Evolutionary conservation across 2,888 invertebrate genomes (phyloP), one percentile per base, ranked within the genome.

Genomic region (Drosophila testacea): DNA sequence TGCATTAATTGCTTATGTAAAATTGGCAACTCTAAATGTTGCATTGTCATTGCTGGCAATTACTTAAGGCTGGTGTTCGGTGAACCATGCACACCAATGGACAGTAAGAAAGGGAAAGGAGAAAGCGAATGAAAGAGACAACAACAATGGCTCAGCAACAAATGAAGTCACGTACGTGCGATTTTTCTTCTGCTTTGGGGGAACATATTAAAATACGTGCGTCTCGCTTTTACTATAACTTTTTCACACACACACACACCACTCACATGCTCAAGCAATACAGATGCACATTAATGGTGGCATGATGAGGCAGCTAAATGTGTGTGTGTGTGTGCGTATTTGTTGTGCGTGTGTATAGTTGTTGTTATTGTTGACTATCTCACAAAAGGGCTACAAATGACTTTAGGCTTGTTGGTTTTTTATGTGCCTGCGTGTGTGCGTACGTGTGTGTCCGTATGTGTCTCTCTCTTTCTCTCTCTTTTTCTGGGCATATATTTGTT

Each of bases 91-190:
- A 47, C 32, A 44, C 36, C 27, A 42, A 13, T 34, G 13, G 59
- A 38, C 38, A 39, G 56, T 27, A 30, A 42, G 44, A 6, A 54
- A 60, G 57, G 54, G 54, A 57, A 55, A 63, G 69, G 55, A 69
- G 54, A 56, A 55, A 44, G 42, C 65, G 64, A 70, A 47, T 56
- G 78, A 71, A 69, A 73, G 56, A 38, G 61, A 62, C 73, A 77
- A 74, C 71, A 66, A 76, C 79, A 77, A 77, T 70, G 79, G 69
- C 66, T 57, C 62, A 69, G 84, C 87, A 74, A 77, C 78, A 91
- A 91, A 91, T 90, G 90, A 91, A 91, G 92, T 91, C 91, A 91
- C 91, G 91, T 91, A 81, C 86, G 77, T 86, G 82, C 83, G 89
- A 91, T 91, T 91, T 91, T 90, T 91, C 91, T 90, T 91, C 73